These are phyloP conservation scores for Pomatorhinus ruficollis DNA, from an alignment of 2,113 vertebrate genomes.

Conservation along the genomic window DNA sequence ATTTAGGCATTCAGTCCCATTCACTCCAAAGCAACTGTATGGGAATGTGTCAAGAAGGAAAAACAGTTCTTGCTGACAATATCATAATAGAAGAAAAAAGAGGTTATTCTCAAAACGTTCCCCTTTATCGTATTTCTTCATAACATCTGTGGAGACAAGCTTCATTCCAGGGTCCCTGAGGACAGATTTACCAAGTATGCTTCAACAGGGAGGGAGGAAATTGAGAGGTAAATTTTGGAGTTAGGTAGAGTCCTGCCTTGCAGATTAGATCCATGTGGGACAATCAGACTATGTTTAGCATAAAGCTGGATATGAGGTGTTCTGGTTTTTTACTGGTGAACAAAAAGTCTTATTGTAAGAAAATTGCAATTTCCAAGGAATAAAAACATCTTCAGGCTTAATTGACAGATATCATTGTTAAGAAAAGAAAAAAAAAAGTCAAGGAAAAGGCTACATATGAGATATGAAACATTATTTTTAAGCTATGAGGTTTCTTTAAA, in stretches of 20 bases:
- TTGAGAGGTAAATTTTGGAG: not conserved
- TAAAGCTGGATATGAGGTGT: not conserved
- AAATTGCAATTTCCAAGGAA: not conserved
- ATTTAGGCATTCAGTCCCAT: not conserved
- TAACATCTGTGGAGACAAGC: not conserved
- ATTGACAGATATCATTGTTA: not conserved
- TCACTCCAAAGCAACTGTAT: not conserved
- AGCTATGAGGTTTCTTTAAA: not conserved
- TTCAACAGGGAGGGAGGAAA: not conserved
- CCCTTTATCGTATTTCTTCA: not conserved
- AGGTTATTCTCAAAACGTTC: not conserved
- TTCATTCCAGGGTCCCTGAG: not conserved
- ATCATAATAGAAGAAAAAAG: not conserved
- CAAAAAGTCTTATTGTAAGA: not conserved
- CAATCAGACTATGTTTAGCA: not conserved
- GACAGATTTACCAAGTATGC: not conserved
- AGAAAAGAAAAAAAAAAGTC: not conserved
- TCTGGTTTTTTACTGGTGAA: not conserved
- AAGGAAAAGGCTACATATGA: not conserved
- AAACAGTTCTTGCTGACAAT: not conserved
- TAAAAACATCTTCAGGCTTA: not conserved
- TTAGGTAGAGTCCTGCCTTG: not conserved
- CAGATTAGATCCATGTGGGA: not conserved
- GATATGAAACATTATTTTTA: not conserved
- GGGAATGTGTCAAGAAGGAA: not conserved